Evolutionary conservation across 2,888 invertebrate species (phyloP).

Genomic region (Therioaphis trifolii): DNA sequence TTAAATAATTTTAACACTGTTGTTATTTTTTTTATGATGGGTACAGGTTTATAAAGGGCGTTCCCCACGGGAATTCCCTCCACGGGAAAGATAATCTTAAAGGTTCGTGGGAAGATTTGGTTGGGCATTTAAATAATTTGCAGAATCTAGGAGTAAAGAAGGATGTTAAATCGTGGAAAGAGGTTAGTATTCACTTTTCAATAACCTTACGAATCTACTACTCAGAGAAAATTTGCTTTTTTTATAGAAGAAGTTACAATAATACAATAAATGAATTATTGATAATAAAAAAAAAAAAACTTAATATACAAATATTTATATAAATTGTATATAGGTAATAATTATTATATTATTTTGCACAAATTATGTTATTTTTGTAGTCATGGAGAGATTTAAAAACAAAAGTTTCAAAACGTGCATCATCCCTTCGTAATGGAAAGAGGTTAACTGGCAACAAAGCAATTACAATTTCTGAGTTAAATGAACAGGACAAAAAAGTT

Average conservation of each 20-base stretch:
- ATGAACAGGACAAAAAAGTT: not conserved
- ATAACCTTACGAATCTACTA: too few relatives aligned
- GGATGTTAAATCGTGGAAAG: not conserved
- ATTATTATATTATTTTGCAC: too few relatives aligned
- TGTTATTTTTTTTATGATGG: slow-evolving; percentile 6
- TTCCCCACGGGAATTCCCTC: not conserved
- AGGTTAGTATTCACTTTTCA: not conserved
- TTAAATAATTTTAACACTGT: not conserved
- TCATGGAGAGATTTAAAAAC: slow-evolving; percentile 11
- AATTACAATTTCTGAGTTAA: not conserved
- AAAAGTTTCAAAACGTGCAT: not conserved
- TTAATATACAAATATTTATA: too few relatives aligned
- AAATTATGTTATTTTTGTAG: not conserved
- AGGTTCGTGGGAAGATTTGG: not conserved
- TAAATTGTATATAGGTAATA: not conserved
- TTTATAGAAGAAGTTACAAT: too few relatives aligned
- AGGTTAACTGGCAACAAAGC: not conserved
- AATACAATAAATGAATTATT: too few relatives aligned
- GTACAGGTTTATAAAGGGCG: not conserved
- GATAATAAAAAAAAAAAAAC: not conserved
- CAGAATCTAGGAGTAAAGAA: not conserved
- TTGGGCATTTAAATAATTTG: not conserved
- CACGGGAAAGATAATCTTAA: not conserved
- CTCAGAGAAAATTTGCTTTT: too few relatives aligned
- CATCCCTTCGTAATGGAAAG: not conserved